A percentile compares a stretch with the other conserved stretches of the same genome.
These are phyloP conservation scores for Campylorhamphus procurvoides DNA, from an alignment of 2,113 vertebrate genomes.

Conservation along the genomic window DNA sequence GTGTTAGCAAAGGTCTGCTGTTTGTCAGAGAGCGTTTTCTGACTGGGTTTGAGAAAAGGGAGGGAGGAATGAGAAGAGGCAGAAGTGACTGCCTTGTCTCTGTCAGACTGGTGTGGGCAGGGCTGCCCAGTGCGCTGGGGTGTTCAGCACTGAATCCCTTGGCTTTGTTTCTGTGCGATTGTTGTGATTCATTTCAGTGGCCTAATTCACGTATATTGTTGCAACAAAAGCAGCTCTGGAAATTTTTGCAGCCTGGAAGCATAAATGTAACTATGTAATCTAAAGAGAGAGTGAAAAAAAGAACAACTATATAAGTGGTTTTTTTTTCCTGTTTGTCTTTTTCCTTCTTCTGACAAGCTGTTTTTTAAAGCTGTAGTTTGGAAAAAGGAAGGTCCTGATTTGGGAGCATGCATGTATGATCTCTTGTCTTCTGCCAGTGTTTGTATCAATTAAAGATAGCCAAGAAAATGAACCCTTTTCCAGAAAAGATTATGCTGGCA, in stretches of 20 bases:
- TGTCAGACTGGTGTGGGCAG: neutral
- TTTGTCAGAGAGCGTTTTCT: neutral
- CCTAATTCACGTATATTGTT: neutral
- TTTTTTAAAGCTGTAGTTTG: neutral
- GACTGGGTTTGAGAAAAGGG: neutral
- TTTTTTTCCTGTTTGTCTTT: neutral
- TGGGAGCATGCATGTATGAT: neutral
- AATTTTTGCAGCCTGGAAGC: neutral
- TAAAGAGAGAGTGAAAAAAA: neutral
- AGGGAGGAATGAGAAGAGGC: neutral
- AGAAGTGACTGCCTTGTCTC: neutral
- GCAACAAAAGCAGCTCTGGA: neutral
- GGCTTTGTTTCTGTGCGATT: neutral
- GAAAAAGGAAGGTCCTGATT: neutral
- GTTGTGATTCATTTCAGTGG: neutral
- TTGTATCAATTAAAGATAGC: neutral
- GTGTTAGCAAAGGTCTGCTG: neutral
- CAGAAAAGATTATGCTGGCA: neutral
- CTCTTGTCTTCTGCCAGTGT: neutral
- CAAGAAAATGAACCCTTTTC: constrained; percentile 1
- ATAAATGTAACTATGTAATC: neutral
- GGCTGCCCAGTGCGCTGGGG: neutral
- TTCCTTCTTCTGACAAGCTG: neutral
- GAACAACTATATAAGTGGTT: neutral
- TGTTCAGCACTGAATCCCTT: neutral